Percentiles rank a stretch among this genome's conserved stretches.
Conservation (phyloP, 1,140 invertebrate genomes). For the Polyergus mexicanus region DNA sequence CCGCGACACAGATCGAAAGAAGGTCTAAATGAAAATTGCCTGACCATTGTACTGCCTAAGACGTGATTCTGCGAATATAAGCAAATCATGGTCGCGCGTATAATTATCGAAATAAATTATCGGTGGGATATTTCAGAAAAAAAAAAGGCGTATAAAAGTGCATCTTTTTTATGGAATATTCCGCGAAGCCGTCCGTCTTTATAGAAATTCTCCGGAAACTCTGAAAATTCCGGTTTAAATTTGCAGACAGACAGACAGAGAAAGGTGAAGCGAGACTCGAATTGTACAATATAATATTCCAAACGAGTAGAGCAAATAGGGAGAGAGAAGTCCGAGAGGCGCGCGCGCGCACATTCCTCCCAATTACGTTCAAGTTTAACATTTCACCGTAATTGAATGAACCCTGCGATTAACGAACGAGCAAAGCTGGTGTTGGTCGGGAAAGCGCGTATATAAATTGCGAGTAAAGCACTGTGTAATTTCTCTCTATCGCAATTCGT, state of each 20-base stretch:
- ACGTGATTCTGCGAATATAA: background rate
- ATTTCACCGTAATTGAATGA: slow-evolving; percentile 72
- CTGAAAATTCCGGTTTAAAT: slow-evolving; percentile 48
- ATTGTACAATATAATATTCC: slow-evolving; percentile 59
- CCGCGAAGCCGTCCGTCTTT: background rate
- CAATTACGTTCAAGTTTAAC: slow-evolving; percentile 74
- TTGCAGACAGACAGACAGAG: slow-evolving; percentile 21
- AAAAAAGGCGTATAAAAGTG: slow-evolving; percentile 10
- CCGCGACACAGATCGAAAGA: slow-evolving; percentile 44
- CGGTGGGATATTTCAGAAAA: too few relatives aligned
- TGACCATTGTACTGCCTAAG: slow-evolving; percentile 9
- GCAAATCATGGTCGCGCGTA: slow-evolving; percentile 39
- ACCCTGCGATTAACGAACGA: slow-evolving; percentile 70
- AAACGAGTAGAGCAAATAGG: slow-evolving; percentile 31
- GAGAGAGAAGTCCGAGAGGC: slow-evolving; percentile 28
- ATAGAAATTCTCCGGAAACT: slow-evolving; percentile 32
- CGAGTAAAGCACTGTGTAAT: slow-evolving; percentile 69
- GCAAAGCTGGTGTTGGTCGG: slow-evolving; percentile 46
- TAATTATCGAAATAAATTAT: background rate
- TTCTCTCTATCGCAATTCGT: background rate
- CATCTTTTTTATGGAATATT: slow-evolving; percentile 26
- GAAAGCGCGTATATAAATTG: slow-evolving; percentile 68
- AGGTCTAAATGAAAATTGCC: slow-evolving; percentile 64
- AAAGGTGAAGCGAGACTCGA: slow-evolving; percentile 51
- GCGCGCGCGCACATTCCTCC: slow-evolving; percentile 51